Percentiles rank a stretch among this genome's conserved stretches.
Evolutionary conservation across 2,113 vertebrate species (phyloP).

Genomic region (Morone chrysops): DNA sequence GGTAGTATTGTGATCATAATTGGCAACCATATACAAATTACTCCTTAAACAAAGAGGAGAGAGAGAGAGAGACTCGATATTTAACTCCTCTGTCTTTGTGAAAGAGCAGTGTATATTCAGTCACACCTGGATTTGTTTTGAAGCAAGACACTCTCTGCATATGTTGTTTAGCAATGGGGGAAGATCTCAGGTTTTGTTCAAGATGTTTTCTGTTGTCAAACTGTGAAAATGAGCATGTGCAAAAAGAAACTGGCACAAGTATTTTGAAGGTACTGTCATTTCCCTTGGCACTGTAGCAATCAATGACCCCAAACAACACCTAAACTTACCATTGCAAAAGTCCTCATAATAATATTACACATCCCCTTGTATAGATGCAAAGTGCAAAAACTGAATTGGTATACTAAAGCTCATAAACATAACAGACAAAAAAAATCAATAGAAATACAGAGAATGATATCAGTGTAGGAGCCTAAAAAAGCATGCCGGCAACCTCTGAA

Average conservation of each 20-base stretch:
- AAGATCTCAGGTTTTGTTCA: constrained; percentile 51
- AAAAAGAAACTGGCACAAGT: constrained; percentile 75
- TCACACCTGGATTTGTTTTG: constrained; percentile 39
- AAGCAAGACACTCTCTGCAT: constrained; percentile 49
- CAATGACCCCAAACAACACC: constrained; percentile 66
- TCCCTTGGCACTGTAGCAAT: constrained; percentile 69
- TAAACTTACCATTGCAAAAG: constrained; percentile 78
- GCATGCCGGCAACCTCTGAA: constrained; percentile 95
- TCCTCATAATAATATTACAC: constrained; percentile 93
- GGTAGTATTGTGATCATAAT: constrained; percentile 43
- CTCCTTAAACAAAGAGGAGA: constrained; percentile 44
- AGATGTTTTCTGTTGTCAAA: constrained; percentile 48
- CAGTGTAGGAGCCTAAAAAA: constrained; percentile 90
- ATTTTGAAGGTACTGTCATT: constrained; percentile 75
- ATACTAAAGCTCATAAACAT: constrained; percentile 89
- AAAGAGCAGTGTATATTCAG: constrained; percentile 65
- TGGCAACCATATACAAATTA: constrained; percentile 46
- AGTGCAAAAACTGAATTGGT: constrained; percentile 96
- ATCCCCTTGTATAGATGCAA: constrained; percentile 96
- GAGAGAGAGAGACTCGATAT: constrained; percentile 46
- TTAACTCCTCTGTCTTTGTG: constrained; percentile 55
- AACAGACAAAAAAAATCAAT: constrained; percentile 72
- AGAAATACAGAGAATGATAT: constrained; percentile 83
- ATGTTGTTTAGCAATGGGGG: constrained; percentile 16
- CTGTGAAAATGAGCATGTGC: constrained; percentile 70